Evolutionary conservation across 2,888 invertebrate species (phyloP).

Genomic region (Ophion ellenae): DNA sequence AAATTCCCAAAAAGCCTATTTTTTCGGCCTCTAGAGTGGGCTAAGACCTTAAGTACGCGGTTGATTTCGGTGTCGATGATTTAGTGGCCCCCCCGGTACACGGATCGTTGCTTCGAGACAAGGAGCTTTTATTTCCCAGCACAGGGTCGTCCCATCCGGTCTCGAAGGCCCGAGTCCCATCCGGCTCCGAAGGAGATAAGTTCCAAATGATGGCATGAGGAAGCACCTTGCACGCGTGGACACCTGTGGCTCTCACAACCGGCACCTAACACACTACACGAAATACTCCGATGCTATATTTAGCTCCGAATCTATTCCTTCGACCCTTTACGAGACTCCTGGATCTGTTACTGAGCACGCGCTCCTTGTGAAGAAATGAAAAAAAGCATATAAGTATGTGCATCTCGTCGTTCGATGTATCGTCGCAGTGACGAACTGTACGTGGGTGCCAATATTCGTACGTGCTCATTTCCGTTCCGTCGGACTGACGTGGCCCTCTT

Average conservation of each 20-base stretch:
- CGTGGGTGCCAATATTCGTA: constrained; percentile 31
- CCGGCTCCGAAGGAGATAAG: constrained; percentile 43
- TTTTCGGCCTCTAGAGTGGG: too few species aligned
- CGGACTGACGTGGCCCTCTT: neutral
- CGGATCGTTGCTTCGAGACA: constrained; percentile 51
- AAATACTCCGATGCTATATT: constrained; percentile 27
- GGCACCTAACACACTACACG: neutral
- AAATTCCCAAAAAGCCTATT: too few species aligned
- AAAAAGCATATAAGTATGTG: constrained; percentile 21
- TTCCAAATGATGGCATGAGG: constrained; percentile 12
- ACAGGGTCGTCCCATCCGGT: constrained; percentile 15
- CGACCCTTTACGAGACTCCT: neutral
- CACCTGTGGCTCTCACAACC: constrained; percentile 34
- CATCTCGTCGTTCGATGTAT: constrained; percentile 13
- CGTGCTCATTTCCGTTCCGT: constrained; percentile 30
- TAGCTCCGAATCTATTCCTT: constrained; percentile 19
- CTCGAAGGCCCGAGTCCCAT: constrained; percentile 31
- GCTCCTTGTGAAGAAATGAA: neutral
- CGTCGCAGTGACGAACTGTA: neutral
- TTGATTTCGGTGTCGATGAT: constrained; percentile 14
- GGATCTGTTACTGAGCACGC: constrained; percentile 2
- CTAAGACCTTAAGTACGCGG: neutral
- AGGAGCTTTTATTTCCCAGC: neutral
- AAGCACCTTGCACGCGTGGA: constrained; percentile 40
- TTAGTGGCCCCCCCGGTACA: constrained; percentile 33